Conservation (phyloP, 2,113 vertebrate genomes). For the Hystrix cristata region DNA sequence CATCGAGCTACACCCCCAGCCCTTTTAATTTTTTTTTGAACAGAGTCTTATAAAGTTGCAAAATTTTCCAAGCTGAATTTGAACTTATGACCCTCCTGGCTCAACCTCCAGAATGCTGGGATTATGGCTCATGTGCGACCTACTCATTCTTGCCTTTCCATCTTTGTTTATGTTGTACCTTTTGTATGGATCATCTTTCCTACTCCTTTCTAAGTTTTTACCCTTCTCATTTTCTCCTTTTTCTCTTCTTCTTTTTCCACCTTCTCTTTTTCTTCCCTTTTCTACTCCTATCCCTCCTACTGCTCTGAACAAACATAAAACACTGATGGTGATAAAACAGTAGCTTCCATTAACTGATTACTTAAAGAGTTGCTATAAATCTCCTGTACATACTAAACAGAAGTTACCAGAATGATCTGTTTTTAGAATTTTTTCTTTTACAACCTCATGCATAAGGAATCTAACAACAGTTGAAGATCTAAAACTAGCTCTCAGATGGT, state of each 20-base stretch:
- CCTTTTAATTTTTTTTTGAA: background rate
- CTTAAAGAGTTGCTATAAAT: background rate
- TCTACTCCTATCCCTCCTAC: background rate
- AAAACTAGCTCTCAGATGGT: background rate
- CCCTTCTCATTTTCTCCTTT: background rate
- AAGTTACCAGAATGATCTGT: slow-evolving; percentile 37
- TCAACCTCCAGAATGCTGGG: background rate
- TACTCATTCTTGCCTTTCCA: background rate
- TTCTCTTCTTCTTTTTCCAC: background rate
- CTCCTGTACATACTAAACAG: background rate
- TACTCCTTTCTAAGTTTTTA: background rate
- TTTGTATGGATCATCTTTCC: background rate
- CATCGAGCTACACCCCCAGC: background rate
- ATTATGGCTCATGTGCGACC: background rate
- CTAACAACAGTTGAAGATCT: background rate
- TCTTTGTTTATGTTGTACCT: slow-evolving; percentile 38
- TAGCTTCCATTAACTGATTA: slow-evolving; percentile 21
- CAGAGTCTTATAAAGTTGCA: background rate
- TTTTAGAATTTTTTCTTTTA: slow-evolving; percentile 40
- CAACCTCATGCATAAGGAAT: background rate
- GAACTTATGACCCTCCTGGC: background rate
- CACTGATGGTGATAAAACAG: background rate
- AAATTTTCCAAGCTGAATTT: background rate
- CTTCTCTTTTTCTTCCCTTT: background rate
- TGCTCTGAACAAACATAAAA: background rate